Evolutionary conservation across 1,140 invertebrate genomes (phyloP), one percentile per base, ranked within the genome.

Genomic region (Teleopsis dalmanni): DNA sequence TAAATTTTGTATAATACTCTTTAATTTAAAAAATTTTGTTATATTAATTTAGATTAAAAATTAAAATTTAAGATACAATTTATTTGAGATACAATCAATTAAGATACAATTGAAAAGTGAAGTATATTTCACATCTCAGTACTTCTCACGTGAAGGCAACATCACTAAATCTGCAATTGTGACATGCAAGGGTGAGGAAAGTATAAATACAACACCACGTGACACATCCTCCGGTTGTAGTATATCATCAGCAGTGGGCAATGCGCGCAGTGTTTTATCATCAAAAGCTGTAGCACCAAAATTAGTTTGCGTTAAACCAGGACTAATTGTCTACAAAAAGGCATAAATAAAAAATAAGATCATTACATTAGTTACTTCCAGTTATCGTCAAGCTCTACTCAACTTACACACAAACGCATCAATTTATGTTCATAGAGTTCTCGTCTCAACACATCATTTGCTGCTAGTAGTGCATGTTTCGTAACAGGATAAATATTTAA

Each of bases 381-480:
- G 9, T 3, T 21, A 45, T 14, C 13, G 1, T 7, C 21, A 13
- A 21, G 14, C 13, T 10, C 13, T 18, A 16, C 9, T 16, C 11
- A 26, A 52, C 53, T 49, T 35, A 55, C 53, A 41, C 50, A 55
- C 14, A 55, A 29, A 23, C 53, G 47, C 16, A 55, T 33, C 27
- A 26, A 60, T 68, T 76, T 52, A 22, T 54, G 35, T 68, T 82
- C 81, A 51, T 80, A 79, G 5, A 84, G 73, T 70, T 81, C 64
- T 85, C 84, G 21, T 72, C 73, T 41, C 77, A 62, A 2, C 84
- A 57, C 0, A 78, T 81, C 75, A 1, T 77, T 75, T 50, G 87
- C 72, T 0, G 78, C 80, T 5, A 75, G 81, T 1, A 86, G 67
- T 2, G 81, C 83, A 70, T 78, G 78, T 70, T 88, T 88, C 33